Evolutionary conservation across 2,888 invertebrate species (phyloP), one percentile per base, ranked within the genome.

Genomic region (Chesias legatella): DNA sequence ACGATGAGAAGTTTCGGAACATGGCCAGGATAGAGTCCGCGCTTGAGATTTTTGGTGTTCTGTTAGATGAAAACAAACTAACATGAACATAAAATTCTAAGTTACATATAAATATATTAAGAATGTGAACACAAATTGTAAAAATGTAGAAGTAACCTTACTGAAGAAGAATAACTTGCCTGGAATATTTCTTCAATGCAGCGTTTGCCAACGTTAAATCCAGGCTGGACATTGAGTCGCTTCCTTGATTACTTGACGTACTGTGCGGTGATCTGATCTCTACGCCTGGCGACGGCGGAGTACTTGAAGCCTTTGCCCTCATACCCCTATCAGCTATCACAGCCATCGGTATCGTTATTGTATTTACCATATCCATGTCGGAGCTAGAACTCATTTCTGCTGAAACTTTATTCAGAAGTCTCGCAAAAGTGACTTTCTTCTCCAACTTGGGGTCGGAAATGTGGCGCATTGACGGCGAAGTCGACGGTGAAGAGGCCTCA

Each of bases 21-120:
- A 94, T 94, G 6, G 94, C 93, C 47, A 94, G 76, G 51, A 94
- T 93, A 1, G 94, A 94, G 74, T 95, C 94, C 6, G 94, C 94
- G 64, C 93, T 94, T 17, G 94, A 91, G 33, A 93, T 92, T 73
- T 93, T 94, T 52, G 91, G 89, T 30, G 89, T 80, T 58, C 88
- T 81, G 62, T 61, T 78, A 68, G 52, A 51, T 42, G 35, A 33
- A 10, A 28, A 23, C 73, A 58, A 48, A 27, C n/a, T 22, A 10
- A 21, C 8, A 38, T 20, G 10, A 22, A 25, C 10, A 7, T 11
- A 38, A 50, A 3, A 26, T n/a, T 11, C 8, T 8, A 1, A 29
- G 17, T 29, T 17, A 1, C 11, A 17, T 13, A 10, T 10, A 7
- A n/a, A n/a, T n/a, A n/a, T n/a, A n/a, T n/a, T n/a, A n/a, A n/a